Conservation (phyloP, 2,888 invertebrate genomes). For the Caenorhabditis drosophilae region DNA sequence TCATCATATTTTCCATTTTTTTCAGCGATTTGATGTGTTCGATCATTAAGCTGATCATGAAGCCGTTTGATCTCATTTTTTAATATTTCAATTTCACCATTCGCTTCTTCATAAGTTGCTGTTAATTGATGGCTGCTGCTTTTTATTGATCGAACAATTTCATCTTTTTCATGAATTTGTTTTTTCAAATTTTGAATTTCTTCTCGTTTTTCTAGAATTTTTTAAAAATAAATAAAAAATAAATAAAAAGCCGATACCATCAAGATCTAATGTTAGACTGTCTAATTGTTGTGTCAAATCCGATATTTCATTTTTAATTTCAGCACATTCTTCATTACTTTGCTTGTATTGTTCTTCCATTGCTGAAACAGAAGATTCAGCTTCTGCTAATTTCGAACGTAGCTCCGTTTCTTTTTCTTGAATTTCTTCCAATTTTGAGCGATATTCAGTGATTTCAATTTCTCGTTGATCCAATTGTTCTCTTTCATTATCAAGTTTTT, state of each 20-base stretch:
- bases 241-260: neutral
- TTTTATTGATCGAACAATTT: slow-evolving; percentile 26
- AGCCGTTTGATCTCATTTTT: slow-evolving; percentile 17
- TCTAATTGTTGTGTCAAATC: slow-evolving; percentile 20
- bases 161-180: slow-evolving; percentile 30
- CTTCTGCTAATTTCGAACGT: slow-evolving; percentile 32
- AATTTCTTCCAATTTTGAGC: slow-evolving; percentile 33
- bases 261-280: slow-evolving; percentile 9
- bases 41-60: slow-evolving; percentile 18
- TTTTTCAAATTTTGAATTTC: slow-evolving; percentile 14
- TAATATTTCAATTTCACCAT: slow-evolving; percentile 18
- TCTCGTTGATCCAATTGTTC: slow-evolving; percentile 33
- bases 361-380: slow-evolving; percentile 9
- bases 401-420: slow-evolving; percentile 39
- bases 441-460: slow-evolving; percentile 26
- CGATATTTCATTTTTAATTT: slow-evolving; percentile 26
- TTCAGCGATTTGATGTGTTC: slow-evolving; percentile 11
- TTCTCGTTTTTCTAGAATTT: slow-evolving; percentile 5
- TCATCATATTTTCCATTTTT: slow-evolving; percentile 22
- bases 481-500: slow-evolving; percentile 26
- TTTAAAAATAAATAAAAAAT: no score
- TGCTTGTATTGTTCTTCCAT: slow-evolving; percentile 25
- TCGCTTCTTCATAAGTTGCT: slow-evolving; percentile 27
- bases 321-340: slow-evolving; percentile 20
- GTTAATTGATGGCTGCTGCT: slow-evolving; percentile 15